Evolutionary conservation across 2,797 vertebrate genomes (phyloP).

Genomic region (Rhynchotus rufescens): DNA sequence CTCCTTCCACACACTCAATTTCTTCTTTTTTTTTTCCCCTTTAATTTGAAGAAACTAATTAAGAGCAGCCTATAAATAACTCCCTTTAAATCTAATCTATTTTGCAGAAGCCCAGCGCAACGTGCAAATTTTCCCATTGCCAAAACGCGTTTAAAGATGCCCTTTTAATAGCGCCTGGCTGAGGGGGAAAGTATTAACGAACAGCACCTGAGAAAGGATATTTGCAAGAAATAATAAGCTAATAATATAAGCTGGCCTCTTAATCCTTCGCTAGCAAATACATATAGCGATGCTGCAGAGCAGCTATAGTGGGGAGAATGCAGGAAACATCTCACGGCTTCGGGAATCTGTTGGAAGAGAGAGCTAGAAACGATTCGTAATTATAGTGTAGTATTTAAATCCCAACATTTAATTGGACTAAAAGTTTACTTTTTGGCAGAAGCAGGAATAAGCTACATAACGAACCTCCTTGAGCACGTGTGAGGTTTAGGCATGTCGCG

Average conservation of each 20-base stretch:
- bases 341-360: neutral
- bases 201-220: neutral
- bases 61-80: conserved; percentile 69
- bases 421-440: neutral
- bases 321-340: neutral
- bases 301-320: accelerated
- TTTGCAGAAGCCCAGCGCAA: conserved; percentile 49
- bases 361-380: neutral
- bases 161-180: neutral
- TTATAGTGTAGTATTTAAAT: neutral
- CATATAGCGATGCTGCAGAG: neutral
- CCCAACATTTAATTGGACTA: accelerated
- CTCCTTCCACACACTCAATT: neutral
- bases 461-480: neutral
- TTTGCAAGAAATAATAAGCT: neutral
- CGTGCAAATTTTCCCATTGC: conserved; percentile 29
- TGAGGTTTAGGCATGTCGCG: neutral
- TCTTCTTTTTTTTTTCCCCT: neutral
- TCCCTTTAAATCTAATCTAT: conserved; percentile 15
- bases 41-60: conserved; percentile 50
- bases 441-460: neutral
- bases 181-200: neutral
- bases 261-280: neutral
- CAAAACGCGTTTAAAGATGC: conserved; percentile 14
- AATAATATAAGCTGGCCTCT: neutral